Evolutionary conservation across 2,797 vertebrate species (phyloP), one percentile per base, ranked within the genome.

Genomic region (Pogoniulus pusillus): DNA sequence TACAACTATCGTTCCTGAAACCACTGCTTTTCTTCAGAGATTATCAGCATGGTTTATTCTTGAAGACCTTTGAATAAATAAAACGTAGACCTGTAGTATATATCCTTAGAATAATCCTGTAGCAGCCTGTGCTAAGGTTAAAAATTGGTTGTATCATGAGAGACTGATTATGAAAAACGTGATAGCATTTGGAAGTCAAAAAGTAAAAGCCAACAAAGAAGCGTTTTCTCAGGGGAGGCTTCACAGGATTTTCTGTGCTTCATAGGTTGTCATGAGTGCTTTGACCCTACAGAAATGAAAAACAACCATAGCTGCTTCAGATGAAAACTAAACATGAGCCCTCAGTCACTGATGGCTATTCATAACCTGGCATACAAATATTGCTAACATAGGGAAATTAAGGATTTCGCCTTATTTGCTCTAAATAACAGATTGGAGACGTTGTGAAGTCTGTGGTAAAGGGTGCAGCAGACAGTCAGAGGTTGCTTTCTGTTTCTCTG

Each of bases 11-110:
- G 49, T 83, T 79, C 85, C 35, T 57, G 51, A 73, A 86, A 63
- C 60, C 16, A 47, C 23, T 23, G 1, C 35, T 82, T 84, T 84
- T 60, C 39, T 79, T 89, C 62, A 17, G 5, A 82, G 60, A 32
- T 79, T 19, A 34, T 86, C 30, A 53, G 22, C 43, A 7, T n/a
- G 26, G 10, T 80, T 90, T 82, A 32, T 73, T 82, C 54, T 43
- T 76, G 66, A 93, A 85, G 34, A 75, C 22, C 69, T 45, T 47
- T 88, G n/a, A 90, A 47, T 80, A 74, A 92, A 59, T 62, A 77
- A 68, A 51, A 80, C 16, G 19, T 58, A 55, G n/a, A 58, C 34
- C 30, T 69, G 16, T 45, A 54, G 4, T 73, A 66, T 18, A n/a
- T n/a, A n/a, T n/a, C 43, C 22, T 51, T 87, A 66, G 23, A 66